phyloP scores from a whole-genome alignment of 2,797 vertebrate species.

The Lithobates pipiens region DNA sequence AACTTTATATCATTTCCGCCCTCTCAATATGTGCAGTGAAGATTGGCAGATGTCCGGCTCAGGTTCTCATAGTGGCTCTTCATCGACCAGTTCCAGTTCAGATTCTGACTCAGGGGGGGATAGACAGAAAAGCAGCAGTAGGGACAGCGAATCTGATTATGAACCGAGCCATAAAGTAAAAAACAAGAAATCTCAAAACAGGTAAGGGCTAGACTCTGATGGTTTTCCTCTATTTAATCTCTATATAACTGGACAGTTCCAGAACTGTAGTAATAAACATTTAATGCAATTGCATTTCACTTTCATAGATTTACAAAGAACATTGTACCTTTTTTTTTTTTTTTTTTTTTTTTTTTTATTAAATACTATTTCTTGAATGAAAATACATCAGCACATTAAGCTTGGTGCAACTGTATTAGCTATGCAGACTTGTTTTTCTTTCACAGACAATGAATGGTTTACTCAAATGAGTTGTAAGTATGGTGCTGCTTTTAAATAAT shows the following conservation, averaged over 20 bases:
- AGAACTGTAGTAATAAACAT: neutral
- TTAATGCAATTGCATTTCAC: neutral
- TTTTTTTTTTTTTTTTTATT: no score
- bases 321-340: neutral
- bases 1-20: slow-evolving; percentile 57
- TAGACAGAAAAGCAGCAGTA: slow-evolving; percentile 81
- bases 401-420: neutral
- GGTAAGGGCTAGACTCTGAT: slow-evolving; percentile 74
- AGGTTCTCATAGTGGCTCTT: slow-evolving; percentile 73
- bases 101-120: slow-evolving; percentile 86
- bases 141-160: slow-evolving; percentile 96
- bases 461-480: neutral
- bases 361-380: slow-evolving; percentile 10
- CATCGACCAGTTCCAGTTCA: slow-evolving; percentile 80
- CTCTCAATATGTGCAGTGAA: slow-evolving; percentile 74
- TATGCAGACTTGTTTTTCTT: neutral
- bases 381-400: slow-evolving; percentile 59
- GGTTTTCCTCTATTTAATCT: slow-evolving; percentile 23
- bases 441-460: neutral
- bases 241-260: neutral
- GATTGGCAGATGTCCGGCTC: slow-evolving; percentile 88
- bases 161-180: slow-evolving; percentile 96
- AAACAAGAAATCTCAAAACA: slow-evolving; percentile 91
- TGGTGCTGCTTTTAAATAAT: neutral
- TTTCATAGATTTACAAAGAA: neutral